These are phyloP conservation scores for Drosophila obscura DNA, from an alignment of 1,140 invertebrate genomes.

Conservation along the genomic window DNA sequence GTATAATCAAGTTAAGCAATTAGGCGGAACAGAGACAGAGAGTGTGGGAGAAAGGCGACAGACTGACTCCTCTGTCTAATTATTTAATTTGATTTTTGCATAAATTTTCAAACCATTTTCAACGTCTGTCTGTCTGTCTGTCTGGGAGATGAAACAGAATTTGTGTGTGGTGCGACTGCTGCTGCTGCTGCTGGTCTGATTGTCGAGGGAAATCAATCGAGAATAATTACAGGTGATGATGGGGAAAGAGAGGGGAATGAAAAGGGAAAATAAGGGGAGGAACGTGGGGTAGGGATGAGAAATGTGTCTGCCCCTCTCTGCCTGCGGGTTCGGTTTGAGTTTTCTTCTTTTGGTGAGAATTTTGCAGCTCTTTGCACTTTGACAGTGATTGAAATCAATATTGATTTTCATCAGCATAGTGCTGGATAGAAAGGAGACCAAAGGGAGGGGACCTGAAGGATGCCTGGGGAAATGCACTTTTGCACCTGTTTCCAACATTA, in stretches of 20 bases:
- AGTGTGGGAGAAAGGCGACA: background rate
- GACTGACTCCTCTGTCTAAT: conserved; percentile 50
- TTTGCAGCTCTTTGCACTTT: conserved; percentile 58
- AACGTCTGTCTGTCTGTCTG: background rate
- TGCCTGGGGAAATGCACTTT: conserved; percentile 51
- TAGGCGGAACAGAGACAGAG: conserved; percentile 40
- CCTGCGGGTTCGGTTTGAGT: conserved; percentile 38
- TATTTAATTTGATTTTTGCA: conserved; percentile 74
- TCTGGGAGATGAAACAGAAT: conserved; percentile 32
- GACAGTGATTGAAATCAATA: conserved; percentile 69
- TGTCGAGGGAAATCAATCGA: conserved; percentile 64
- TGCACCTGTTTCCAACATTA: conserved; percentile 34
- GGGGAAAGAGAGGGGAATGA: background rate
- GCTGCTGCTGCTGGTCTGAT: conserved; percentile 15
- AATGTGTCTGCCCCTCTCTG: conserved; percentile 7
- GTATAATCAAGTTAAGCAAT: conserved; percentile 74
- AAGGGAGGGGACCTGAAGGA: background rate
- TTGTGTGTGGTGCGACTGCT: background rate
- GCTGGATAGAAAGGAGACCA: background rate
- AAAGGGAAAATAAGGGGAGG: background rate
- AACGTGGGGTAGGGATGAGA: background rate
- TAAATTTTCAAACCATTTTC: conserved; percentile 44
- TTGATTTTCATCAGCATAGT: conserved; percentile 56
- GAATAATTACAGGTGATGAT: conserved; percentile 68
- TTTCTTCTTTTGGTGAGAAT: conserved; percentile 28